phyloP scores from a whole-genome alignment of 2,113 vertebrate species.

The Prietella phreatophila region DNA sequence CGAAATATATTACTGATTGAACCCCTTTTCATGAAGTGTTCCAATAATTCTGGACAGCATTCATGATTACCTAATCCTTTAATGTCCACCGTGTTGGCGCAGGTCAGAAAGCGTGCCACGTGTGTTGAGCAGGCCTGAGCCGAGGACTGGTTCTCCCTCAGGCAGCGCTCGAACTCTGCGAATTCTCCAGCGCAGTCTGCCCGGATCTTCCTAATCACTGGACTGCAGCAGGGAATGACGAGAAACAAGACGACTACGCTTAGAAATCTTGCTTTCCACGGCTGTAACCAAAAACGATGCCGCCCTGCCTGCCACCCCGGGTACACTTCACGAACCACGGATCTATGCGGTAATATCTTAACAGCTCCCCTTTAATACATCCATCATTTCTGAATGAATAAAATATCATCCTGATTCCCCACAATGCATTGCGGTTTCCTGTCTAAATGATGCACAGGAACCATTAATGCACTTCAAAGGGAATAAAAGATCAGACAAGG shows the following conservation, averaged over 20 bases:
- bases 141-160: constrained; percentile 74
- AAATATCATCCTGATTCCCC: background rate
- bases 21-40: background rate
- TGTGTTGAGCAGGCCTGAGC: constrained; percentile 76
- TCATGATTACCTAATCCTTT: constrained; percentile 62
- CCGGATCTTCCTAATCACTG: constrained; percentile 84
- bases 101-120: constrained; percentile 80
- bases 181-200: constrained; percentile 80
- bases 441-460: background rate
- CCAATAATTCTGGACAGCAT: background rate
- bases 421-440: background rate
- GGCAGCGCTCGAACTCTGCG: constrained; percentile 82
- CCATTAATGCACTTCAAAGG: background rate
- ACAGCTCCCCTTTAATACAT: background rate
- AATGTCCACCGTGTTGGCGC: constrained; percentile 81
- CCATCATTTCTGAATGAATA: background rate
- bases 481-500: background rate
- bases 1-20: background rate
- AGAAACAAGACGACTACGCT: background rate
- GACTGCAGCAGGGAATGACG: constrained; percentile 34
- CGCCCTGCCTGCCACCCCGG: background rate
- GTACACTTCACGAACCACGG: background rate
- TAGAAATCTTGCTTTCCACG: background rate
- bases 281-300: background rate
- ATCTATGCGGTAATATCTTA: too few species aligned